Percentiles rank a stretch among this genome's conserved stretches.
These are phyloP conservation scores for Heliconius hewitsoni DNA, from an alignment of 1,140 invertebrate genomes.

Conservation along the genomic window DNA sequence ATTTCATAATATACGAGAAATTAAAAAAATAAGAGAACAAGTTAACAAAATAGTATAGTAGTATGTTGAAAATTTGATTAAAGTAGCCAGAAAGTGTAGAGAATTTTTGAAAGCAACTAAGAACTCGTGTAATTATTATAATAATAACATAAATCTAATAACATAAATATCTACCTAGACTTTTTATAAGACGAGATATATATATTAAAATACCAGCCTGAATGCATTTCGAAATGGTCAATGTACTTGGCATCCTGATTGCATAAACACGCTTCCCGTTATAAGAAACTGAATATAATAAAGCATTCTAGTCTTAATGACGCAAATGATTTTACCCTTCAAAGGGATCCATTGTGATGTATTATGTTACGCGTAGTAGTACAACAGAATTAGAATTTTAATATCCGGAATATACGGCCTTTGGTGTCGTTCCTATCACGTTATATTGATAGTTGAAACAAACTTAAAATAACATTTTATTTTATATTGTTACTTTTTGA, in stretches of 20 bases:
- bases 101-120: too few relatives aligned
- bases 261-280: conserved; percentile 32
- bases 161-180: too few relatives aligned
- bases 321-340: conserved; percentile 31
- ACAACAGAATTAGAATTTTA: conserved; percentile 14
- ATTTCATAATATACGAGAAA: too few relatives aligned
- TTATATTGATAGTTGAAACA: neutral
- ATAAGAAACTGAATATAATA: conserved; percentile 31
- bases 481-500: too few relatives aligned
- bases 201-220: neutral
- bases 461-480: too few relatives aligned
- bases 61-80: too few relatives aligned
- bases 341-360: conserved; percentile 31
- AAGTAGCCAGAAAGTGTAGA: too few relatives aligned
- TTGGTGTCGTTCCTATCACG: neutral
- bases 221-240: conserved; percentile 26
- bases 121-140: too few relatives aligned
- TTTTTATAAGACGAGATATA: neutral
- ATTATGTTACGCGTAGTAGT: conserved; percentile 3
- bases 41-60: too few relatives aligned
- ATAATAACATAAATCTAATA: too few relatives aligned
- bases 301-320: conserved; percentile 30
- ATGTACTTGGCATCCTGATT: conserved; percentile 31
- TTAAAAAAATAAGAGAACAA: too few relatives aligned
- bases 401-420: neutral